phyloP scores from a whole-genome alignment of 2,888 invertebrate genomes.

The Trichopoda pennipes region DNA sequence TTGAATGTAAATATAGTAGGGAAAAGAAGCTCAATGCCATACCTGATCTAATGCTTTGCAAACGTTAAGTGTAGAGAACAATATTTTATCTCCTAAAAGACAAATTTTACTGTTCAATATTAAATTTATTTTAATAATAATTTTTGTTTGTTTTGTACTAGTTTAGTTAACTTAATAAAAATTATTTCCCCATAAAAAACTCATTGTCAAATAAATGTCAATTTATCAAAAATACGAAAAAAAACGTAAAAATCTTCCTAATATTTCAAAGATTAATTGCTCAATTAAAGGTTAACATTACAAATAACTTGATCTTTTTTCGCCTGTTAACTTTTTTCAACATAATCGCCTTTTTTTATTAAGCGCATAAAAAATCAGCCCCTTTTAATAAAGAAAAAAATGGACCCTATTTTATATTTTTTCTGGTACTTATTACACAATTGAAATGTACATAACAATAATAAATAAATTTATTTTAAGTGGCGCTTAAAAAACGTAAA shows the following conservation, averaged over 20 bases:
- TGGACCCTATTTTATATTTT: slow-evolving; percentile 49
- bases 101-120: too few relatives aligned
- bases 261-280: slow-evolving; percentile 57
- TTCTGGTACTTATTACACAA: slow-evolving; percentile 44
- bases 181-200: too few relatives aligned
- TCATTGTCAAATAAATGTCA: too few relatives aligned
- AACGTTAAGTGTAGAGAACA: too few relatives aligned
- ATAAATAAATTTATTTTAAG: slow-evolving; percentile 61
- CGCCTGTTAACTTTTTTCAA: slow-evolving; percentile 43
- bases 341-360: slow-evolving; percentile 59
- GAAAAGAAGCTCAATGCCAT: too few relatives aligned
- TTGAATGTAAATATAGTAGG: too few relatives aligned
- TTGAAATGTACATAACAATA: slow-evolving; percentile 37
- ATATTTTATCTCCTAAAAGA: too few relatives aligned
- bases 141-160: too few relatives aligned
- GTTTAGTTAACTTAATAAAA: too few relatives aligned
- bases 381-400: slow-evolving; percentile 36
- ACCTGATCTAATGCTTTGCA: too few relatives aligned
- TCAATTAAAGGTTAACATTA: slow-evolving; percentile 58
- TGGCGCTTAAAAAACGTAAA: slow-evolving; percentile 56
- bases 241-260: slow-evolving; percentile 10
- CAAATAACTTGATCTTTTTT: slow-evolving; percentile 56
- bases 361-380: slow-evolving; percentile 65
- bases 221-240: not conserved
- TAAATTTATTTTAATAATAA: too few relatives aligned